These are phyloP conservation scores for Altica lythri DNA, from an alignment of 2,888 invertebrate species.

Conservation along the genomic window DNA sequence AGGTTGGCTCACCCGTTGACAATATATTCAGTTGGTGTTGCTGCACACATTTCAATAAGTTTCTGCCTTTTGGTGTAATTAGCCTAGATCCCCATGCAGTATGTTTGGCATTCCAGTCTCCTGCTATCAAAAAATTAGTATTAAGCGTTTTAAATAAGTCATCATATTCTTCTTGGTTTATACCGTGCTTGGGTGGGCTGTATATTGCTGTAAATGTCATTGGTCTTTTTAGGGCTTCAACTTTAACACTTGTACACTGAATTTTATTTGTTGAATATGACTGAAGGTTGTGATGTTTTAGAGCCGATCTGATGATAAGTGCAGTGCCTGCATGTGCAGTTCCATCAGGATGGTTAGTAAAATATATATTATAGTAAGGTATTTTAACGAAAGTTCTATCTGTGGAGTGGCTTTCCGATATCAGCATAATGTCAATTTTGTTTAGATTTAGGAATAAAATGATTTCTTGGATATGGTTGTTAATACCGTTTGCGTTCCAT, in stretches of 20 bases:
- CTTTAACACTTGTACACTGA: constrained; percentile 1
- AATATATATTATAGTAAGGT: neutral
- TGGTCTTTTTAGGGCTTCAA: neutral
- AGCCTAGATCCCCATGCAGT: constrained; percentile 3
- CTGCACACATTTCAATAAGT: neutral
- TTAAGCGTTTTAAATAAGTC: neutral
- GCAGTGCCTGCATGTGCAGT: neutral
- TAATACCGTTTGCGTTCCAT: too few relatives aligned
- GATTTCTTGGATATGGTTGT: too few relatives aligned
- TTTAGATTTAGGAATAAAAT: too few relatives aligned
- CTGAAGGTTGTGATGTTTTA: neutral
- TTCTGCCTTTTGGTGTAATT: neutral
- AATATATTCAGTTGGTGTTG: neutral
- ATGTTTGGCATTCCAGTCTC: too few relatives aligned
- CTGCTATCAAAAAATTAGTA: neutral
- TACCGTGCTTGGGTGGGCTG: neutral
- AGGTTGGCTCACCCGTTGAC: neutral
- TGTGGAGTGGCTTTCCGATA: neutral
- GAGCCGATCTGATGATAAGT: neutral
- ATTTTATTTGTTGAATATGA: neutral
- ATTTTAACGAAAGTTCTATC: neutral
- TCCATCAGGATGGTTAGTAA: neutral
- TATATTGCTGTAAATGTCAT: too few relatives aligned
- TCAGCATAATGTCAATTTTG: too few relatives aligned
- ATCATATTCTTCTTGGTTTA: neutral